Conservation (phyloP, 2,888 invertebrate species). For the Blera fallax region DNA sequence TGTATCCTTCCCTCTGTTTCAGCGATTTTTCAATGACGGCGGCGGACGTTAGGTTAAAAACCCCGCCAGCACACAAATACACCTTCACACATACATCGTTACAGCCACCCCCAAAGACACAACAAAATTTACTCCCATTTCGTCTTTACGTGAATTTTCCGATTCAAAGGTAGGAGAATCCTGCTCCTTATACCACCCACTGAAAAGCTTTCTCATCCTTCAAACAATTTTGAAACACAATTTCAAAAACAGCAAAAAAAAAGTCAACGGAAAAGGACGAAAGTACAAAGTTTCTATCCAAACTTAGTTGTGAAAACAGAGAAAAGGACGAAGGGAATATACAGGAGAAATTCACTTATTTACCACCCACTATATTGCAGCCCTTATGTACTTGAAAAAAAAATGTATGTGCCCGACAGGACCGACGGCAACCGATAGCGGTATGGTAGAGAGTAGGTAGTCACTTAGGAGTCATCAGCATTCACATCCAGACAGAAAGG, state of each 20-base stretch:
- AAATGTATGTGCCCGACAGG: neutral
- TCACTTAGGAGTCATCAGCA: slow-evolving; percentile 66
- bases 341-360: slow-evolving; percentile 48
- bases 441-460: slow-evolving; percentile 20
- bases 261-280: slow-evolving; percentile 6
- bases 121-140: slow-evolving; percentile 13
- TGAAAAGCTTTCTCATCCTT: slow-evolving; percentile 27
- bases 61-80: slow-evolving; percentile 72
- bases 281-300: slow-evolving; percentile 3
- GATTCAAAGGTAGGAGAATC: neutral
- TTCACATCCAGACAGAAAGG: slow-evolving; percentile 71
- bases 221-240: neutral
- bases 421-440: too few species aligned
- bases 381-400: neutral
- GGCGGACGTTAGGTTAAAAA: slow-evolving; percentile 75
- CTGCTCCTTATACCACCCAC: neutral
- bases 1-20: slow-evolving; percentile 39
- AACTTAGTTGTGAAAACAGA: neutral
- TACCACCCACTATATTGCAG: slow-evolving; percentile 15
- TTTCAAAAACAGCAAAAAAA: neutral
- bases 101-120: neutral
- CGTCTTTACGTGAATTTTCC: slow-evolving; percentile 1
- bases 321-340: slow-evolving; percentile 25
- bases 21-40: slow-evolving; percentile 74
- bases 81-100: slow-evolving; percentile 9